Conservation (phyloP, 2,113 vertebrate genomes). For the Equus przewalskii region DNA sequence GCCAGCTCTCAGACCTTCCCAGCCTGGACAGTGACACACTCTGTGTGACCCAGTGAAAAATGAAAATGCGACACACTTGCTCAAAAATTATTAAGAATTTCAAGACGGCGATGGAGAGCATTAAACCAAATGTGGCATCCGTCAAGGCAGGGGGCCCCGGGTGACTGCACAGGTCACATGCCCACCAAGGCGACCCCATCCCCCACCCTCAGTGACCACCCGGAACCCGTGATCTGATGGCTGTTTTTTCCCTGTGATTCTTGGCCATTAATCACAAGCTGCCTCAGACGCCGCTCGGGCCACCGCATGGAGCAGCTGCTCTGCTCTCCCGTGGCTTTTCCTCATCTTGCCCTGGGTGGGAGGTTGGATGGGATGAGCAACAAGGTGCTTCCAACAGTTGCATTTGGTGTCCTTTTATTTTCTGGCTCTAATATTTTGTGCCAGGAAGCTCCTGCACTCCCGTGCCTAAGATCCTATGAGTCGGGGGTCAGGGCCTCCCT, state of each 20-base stretch:
- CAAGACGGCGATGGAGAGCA: not conserved
- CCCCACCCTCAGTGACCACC: not conserved
- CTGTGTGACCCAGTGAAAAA: not conserved
- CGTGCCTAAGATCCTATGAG: not conserved
- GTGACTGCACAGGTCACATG: not conserved
- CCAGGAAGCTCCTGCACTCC: not conserved
- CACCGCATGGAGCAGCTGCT: accelerated
- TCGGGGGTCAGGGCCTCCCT: not conserved
- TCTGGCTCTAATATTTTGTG: slow-evolving; percentile 31
- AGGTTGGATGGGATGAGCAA: not conserved
- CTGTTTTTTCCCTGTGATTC: not conserved
- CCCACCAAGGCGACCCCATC: accelerated
- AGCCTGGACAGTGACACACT: not conserved
- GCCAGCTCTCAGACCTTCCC: not conserved
- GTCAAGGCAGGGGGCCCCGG: not conserved
- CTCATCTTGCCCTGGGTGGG: not conserved
- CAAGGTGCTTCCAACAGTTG: not conserved
- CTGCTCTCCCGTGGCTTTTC: not conserved
- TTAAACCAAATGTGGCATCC: not conserved
- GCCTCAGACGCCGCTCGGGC: accelerated
- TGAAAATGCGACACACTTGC: not conserved
- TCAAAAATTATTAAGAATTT: not conserved
- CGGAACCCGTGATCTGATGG: not conserved
- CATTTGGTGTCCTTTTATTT: not conserved
- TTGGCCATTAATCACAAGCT: not conserved